Evolutionary conservation across 1,140 invertebrate genomes (phyloP).

Genomic region (Matsumurasca onukii): DNA sequence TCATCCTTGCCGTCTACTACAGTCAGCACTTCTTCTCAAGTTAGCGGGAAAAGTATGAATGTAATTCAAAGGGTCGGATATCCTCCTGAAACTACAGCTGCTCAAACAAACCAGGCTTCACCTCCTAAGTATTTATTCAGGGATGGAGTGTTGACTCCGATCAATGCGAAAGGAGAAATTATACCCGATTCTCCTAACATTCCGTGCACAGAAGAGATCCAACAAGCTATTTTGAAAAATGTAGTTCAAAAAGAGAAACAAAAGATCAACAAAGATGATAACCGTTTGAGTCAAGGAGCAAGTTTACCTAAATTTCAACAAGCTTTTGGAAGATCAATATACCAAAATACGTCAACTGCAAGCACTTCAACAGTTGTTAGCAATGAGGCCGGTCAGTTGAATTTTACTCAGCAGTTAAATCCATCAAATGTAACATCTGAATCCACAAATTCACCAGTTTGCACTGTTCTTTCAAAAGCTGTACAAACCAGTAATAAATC

Average conservation of each 20-base stretch:
- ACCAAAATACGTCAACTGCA: slow-evolving; percentile 36
- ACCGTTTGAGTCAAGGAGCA: slow-evolving; percentile 36
- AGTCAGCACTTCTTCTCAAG: slow-evolving; percentile 21
- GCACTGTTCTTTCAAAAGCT: slow-evolving; percentile 31
- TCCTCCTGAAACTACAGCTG: slow-evolving; percentile 38
- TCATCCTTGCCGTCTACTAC: not conserved
- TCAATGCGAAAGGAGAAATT: slow-evolving; percentile 27
- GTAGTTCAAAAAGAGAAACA: not conserved
- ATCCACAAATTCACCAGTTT: slow-evolving; percentile 10
- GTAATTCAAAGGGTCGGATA: slow-evolving; percentile 51
- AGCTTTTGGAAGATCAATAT: slow-evolving; percentile 67
- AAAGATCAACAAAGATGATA: slow-evolving; percentile 28
- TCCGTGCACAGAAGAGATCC: slow-evolving; percentile 13
- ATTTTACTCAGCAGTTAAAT: slow-evolving; percentile 31
- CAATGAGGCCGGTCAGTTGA: slow-evolving; percentile 5
- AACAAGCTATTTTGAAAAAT: slow-evolving; percentile 26
- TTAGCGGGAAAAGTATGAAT: slow-evolving; percentile 32
- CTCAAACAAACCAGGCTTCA: not conserved
- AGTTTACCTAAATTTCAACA: slow-evolving; percentile 74
- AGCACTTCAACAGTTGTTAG: slow-evolving; percentile 2
- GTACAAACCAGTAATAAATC: slow-evolving; percentile 33
- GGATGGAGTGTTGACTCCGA: slow-evolving; percentile 1
- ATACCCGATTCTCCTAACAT: not conserved
- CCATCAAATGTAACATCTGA: slow-evolving; percentile 16
- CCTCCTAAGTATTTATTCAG: slow-evolving; percentile 15